Conservation (phyloP, 1,140 invertebrate genomes). For the Zaprionus ornatus region DNA sequence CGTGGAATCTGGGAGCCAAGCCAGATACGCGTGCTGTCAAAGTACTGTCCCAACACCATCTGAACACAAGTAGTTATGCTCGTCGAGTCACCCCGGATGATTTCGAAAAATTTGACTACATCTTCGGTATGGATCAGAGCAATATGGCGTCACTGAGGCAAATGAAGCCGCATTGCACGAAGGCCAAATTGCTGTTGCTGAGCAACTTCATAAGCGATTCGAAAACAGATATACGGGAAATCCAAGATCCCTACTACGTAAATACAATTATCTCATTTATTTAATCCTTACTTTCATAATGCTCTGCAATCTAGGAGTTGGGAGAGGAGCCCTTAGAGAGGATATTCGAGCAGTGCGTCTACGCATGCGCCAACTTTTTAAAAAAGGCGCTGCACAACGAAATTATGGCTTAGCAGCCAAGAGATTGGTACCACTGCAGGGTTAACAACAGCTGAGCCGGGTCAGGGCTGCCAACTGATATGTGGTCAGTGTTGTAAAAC, state of each 20-base stretch:
- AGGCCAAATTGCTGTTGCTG: conserved; percentile 89
- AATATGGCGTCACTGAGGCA: conserved; percentile 89
- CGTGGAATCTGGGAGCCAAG: conserved; percentile 91
- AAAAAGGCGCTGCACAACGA: conserved; percentile 79
- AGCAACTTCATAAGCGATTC: conserved; percentile 90
- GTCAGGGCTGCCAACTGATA: not conserved
- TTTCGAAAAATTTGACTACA: conserved; percentile 91
- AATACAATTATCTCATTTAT: conserved; percentile 12
- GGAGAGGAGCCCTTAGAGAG: conserved; percentile 88
- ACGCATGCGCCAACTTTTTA: conserved; percentile 88
- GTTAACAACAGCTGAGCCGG: conserved; percentile 35
- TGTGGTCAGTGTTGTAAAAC: conserved; percentile 25
- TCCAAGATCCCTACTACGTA: conserved; percentile 95
- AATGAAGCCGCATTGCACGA: conserved; percentile 86
- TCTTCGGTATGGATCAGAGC: conserved; percentile 95
- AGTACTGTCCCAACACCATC: conserved; percentile 88
- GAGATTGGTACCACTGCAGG: not conserved
- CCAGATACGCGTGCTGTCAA: conserved; percentile 90
- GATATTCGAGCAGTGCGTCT: conserved; percentile 88
- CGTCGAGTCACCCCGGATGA: conserved; percentile 89
- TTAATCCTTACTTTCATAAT: not conserved
- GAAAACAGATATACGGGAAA: conserved; percentile 88
- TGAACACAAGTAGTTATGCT: conserved; percentile 89
- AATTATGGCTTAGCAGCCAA: conserved; percentile 35
- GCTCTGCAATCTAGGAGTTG: conserved; percentile 84